Evolutionary conservation across 2,888 invertebrate genomes (phyloP), one percentile per base, ranked within the genome.

Genomic region (Halocaridina rubra): DNA sequence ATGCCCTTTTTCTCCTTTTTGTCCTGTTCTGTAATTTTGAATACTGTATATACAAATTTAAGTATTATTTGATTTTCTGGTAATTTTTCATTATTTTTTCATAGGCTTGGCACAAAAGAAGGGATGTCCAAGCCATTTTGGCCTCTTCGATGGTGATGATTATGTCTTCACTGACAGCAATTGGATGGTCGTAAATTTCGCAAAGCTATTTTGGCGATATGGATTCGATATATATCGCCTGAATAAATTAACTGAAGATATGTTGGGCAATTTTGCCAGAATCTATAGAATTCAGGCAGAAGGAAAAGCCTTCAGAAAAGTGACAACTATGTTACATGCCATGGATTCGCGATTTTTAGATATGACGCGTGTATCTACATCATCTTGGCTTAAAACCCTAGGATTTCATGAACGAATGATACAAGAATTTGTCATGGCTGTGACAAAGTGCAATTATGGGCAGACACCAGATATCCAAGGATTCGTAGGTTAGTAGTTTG

Each of bases 381-480:
- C 89, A 61, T 89, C 91, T 61, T 90, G 91, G 71, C 90, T 94
- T 57, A 88, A 88, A 22, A 89, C 91, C 46, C 89, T 91, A 29
- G 92, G 92, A 0, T 92, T 92, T 87, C 91, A 91, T 4, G 90
- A 92, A 7, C 87, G 79, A 22, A 90, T 94, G 29, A 92, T 94
- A 39, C 89, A 93, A 75, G 94, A 94, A 90, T 86, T 94, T 59
- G 92, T 93, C 2, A 90, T 91, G 87, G 92, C 93, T 0, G 92
- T 92, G 10, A 90, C 93, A 76, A 91, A 92, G 81, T 92, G 92
- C 0, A 94, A 94, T 90, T 94, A 94, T 89, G 94, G 94, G 4
- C 94, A 94, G 90, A 91, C 91, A 27, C 91, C 91, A 0, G 89
- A 91, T 84, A 91, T 93, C 16, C 93, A 93, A 81, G 91, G 91